Conservation (phyloP, 2,797 vertebrate genomes). For the Nannoperca obscura region DNA sequence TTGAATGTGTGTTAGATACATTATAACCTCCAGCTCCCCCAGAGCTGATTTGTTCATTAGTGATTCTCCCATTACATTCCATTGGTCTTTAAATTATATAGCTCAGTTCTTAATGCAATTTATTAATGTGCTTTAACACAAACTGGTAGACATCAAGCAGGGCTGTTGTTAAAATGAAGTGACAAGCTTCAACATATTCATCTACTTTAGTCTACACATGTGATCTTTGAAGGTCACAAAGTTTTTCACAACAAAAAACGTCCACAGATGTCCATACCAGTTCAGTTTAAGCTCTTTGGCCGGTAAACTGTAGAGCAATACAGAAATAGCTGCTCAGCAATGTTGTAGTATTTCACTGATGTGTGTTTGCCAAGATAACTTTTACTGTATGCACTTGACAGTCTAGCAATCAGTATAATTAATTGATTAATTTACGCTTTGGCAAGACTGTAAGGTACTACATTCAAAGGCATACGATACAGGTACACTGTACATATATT, state of each 20-base stretch:
- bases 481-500: too few relatives aligned
- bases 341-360: not conserved
- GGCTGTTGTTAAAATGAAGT: slow-evolving; percentile 14
- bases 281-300: not conserved
- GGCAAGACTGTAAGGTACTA: not conserved
- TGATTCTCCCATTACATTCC: slow-evolving; percentile 19
- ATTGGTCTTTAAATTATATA: slow-evolving; percentile 26
- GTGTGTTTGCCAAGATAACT: not conserved
- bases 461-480: not conserved
- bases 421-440: not conserved
- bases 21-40: slow-evolving; percentile 42
- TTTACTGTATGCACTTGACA: not conserved
- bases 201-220: not conserved
- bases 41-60: slow-evolving; percentile 46
- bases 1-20: slow-evolving; percentile 23
- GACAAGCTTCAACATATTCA: not conserved
- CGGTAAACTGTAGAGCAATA: not conserved
- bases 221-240: slow-evolving; percentile 20
- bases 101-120: slow-evolving; percentile 6
- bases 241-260: not conserved
- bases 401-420: not conserved
- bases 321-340: not conserved
- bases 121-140: slow-evolving; percentile 3
- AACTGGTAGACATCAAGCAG: not conserved
- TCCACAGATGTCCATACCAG: not conserved